Conservation (phyloP, 2,113 vertebrate genomes). For the Piliocolobus tephrosceles region DNA sequence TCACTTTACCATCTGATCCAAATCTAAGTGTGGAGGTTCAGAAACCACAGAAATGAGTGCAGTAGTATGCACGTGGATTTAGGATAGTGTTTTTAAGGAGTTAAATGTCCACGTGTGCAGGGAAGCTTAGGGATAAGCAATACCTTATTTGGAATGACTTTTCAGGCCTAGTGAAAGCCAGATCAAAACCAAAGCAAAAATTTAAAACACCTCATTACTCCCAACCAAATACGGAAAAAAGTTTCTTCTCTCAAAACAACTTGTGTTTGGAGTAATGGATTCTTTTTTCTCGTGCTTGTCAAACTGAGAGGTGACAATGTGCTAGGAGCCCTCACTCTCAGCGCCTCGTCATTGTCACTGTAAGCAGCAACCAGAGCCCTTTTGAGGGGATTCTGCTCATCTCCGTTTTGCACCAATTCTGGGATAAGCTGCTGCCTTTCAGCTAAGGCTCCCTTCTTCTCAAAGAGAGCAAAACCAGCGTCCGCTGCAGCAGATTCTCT, state of each 20-base stretch:
- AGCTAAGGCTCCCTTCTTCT: constrained; percentile 93
- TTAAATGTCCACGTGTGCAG: not conserved
- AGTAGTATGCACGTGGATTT: not conserved
- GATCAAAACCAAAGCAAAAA: constrained; percentile 12
- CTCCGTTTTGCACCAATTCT: constrained; percentile 87
- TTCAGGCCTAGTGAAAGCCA: not conserved
- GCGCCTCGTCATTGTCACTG: too few species aligned
- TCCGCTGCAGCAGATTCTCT: constrained; percentile 97
- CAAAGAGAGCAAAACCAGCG: constrained; percentile 96
- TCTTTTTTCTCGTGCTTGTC: not conserved
- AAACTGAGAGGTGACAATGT: too few species aligned
- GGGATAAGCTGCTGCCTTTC: constrained; percentile 91
- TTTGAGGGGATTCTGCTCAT: constrained; percentile 90
- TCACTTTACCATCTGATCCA: not conserved
- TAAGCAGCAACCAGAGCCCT: too few species aligned
- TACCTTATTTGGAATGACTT: not conserved
- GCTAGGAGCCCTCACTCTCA: too few species aligned
- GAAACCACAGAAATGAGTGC: not conserved
- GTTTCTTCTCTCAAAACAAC: not conserved
- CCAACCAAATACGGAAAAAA: not conserved
- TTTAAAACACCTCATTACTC: not conserved
- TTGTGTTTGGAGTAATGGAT: not conserved
- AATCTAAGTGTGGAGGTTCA: not conserved
- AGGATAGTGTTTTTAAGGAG: not conserved
- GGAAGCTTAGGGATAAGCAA: not conserved